Base-by-base conservation (phyloP, 1,140 invertebrate genomes). In the Neodiprion fabricii region DNA sequence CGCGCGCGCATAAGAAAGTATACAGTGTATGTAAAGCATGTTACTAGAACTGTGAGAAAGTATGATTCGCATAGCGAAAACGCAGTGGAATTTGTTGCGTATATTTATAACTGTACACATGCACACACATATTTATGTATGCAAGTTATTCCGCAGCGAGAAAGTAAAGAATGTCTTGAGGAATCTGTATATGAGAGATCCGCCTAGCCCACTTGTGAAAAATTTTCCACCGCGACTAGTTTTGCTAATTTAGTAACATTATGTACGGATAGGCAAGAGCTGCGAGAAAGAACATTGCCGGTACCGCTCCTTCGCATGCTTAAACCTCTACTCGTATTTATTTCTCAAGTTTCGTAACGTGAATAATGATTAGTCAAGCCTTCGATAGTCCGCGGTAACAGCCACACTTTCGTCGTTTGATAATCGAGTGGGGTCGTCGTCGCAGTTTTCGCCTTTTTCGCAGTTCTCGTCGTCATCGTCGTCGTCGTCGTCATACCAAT, bases 171-270 rank as follows among this genome's bases (percentile, higher is more conserved):
- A 61, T 61, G 3, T 61, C 53, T 61, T 61, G 53, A 9, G n/a
- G 53, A 61, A 61, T 61, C 53, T 61, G n/a, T 14, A 11, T 23
- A 47, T 12, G 67, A 67, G 14, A 40, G 70, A n/a, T 77, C 72
- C 79, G 69, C 80, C 79, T 82, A 80, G 79, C 81, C 81, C 81
- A 82, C 80, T 81, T 81, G 70, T 71, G 70, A 17, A 61, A 17
- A 61, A 61, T 61, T 61, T 8, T 12, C 53, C 53, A 5, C 53
- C 53, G 21, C 70, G 48, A 71, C 70, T 71, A 14, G 10, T 50
- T 9, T 71, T 21, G 48, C 70, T 48, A 50, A 71, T 69, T 69
- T 21, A 69, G 40, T 11, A 69, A 69, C 21, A 23, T 69, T 7
- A 21, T 23, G 67, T 23, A 12, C 7, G 11, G 12, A 14, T 17